Percentiles rank a stretch among this genome's conserved stretches.
These are phyloP conservation scores for Trichomalopsis sarcophagae DNA, from an alignment of 1,140 invertebrate species.

Conservation along the genomic window DNA sequence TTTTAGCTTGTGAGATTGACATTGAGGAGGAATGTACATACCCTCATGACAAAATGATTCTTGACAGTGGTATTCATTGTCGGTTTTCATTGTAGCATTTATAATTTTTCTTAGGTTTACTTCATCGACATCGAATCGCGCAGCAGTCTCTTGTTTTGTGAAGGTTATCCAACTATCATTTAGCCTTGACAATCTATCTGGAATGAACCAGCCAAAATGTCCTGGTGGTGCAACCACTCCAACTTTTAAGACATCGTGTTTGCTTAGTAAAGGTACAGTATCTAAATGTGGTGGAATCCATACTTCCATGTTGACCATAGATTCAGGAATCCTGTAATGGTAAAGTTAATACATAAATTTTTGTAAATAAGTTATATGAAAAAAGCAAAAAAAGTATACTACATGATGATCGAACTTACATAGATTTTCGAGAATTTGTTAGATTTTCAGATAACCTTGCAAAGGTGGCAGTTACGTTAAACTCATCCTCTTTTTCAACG, in stretches of 20 bases:
- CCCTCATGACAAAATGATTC: conserved; percentile 75
- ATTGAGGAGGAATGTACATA: conserved; percentile 77
- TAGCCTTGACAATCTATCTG: conserved; percentile 65
- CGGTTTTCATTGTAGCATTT: conserved; percentile 54
- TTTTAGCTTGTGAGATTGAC: conserved; percentile 63
- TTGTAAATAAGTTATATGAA: background rate
- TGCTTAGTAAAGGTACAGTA: conserved; percentile 65
- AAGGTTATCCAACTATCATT: conserved; percentile 76
- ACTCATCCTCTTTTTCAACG: conserved; percentile 70
- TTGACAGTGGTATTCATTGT: conserved; percentile 70
- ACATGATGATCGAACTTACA: conserved; percentile 21
- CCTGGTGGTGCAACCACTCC: conserved; percentile 79
- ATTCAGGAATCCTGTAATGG: conserved; percentile 71
- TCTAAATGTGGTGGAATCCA: conserved; percentile 80
- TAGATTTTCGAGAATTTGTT: conserved; percentile 33
- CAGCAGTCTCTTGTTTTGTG: conserved; percentile 66
- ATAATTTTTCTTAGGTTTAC: conserved; percentile 54
- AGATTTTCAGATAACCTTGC: conserved; percentile 54
- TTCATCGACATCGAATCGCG: conserved; percentile 72
- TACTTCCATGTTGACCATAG: conserved; percentile 84
- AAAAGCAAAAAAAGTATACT: background rate
- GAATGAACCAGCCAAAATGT: conserved; percentile 85
- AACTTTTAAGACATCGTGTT: conserved; percentile 75
- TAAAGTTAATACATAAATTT: conserved; percentile 46
- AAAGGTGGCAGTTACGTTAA: conserved; percentile 69